Conservation (phyloP, 1,140 invertebrate species). For the Idris sp. region DNA sequence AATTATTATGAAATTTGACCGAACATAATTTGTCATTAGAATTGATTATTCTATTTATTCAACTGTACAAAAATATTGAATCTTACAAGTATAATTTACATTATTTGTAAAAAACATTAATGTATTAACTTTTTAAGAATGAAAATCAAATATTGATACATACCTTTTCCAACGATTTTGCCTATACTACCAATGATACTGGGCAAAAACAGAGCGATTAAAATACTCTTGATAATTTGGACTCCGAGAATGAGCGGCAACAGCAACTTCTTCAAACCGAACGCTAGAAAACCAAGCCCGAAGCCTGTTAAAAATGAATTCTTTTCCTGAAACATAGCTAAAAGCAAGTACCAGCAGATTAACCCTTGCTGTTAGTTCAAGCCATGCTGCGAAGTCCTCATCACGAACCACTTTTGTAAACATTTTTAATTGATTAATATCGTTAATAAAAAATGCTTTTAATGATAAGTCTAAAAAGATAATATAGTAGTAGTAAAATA, state of each 20-base stretch:
- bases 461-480: too few species aligned
- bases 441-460: too few species aligned
- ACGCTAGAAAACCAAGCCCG: constrained; percentile 85
- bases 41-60: too few species aligned
- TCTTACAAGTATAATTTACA: too few species aligned
- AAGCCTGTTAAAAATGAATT: constrained; percentile 84
- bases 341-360: constrained; percentile 77
- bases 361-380: constrained; percentile 75
- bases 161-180: constrained; percentile 89
- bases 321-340: constrained; percentile 78
- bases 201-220: constrained; percentile 89
- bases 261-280: constrained; percentile 88
- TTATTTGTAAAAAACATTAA: too few species aligned
- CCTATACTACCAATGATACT: constrained; percentile 88
- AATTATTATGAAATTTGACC: too few species aligned
- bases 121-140: too few species aligned
- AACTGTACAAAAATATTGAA: too few species aligned
- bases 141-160: too few species aligned
- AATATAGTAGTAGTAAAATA: too few species aligned
- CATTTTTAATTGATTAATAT: too few species aligned
- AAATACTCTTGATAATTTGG: constrained; percentile 87
- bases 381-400: constrained; percentile 69
- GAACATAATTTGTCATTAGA: too few species aligned
- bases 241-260: constrained; percentile 86
- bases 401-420: constrained; percentile 24